A percentile compares a stretch with the other conserved stretches of the same genome.
phyloP scores from a whole-genome alignment of 1,140 invertebrate species.

The Philopotamus ludificatus region DNA sequence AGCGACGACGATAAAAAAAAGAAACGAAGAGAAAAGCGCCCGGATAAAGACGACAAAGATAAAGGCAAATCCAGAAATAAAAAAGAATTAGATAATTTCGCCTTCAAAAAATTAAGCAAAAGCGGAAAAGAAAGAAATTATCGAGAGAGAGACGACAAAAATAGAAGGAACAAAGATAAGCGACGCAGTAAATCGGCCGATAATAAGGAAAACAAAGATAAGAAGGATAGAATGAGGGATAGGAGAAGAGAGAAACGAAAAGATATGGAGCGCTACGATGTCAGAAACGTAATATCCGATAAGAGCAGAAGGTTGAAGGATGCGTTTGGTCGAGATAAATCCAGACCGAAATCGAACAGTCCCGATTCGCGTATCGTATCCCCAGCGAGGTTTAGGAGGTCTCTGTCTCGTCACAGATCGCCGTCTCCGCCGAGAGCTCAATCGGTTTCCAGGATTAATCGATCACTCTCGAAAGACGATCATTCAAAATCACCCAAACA shows the following conservation, averaged over 20 bases:
- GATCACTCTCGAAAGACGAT: slow-evolving; percentile 8
- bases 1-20: slow-evolving; percentile 49
- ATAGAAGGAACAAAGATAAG: slow-evolving; percentile 44
- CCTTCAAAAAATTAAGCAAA: slow-evolving; percentile 81
- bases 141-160: slow-evolving; percentile 63
- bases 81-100: slow-evolving; percentile 50
- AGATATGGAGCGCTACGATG: slow-evolving; percentile 79
- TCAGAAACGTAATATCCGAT: slow-evolving; percentile 72
- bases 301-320: slow-evolving; percentile 70
- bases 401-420: slow-evolving; percentile 45
- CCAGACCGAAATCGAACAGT: slow-evolving; percentile 45
- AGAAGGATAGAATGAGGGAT: slow-evolving; percentile 44
- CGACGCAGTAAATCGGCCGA: slow-evolving; percentile 45
- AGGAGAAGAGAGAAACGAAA: slow-evolving; percentile 72
- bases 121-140: slow-evolving; percentile 80
- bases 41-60: slow-evolving; percentile 40
- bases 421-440: slow-evolving; percentile 35
- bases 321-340: slow-evolving; percentile 74
- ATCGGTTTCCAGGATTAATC: slow-evolving; percentile 28
- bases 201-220: slow-evolving; percentile 51
- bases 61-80: slow-evolving; percentile 46
- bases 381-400: slow-evolving; percentile 37
- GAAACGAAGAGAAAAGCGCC: slow-evolving; percentile 47
- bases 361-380: slow-evolving; percentile 26
- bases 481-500: not conserved